Conservation (phyloP, 1,140 invertebrate genomes). For the Aphidius gifuensis region DNA sequence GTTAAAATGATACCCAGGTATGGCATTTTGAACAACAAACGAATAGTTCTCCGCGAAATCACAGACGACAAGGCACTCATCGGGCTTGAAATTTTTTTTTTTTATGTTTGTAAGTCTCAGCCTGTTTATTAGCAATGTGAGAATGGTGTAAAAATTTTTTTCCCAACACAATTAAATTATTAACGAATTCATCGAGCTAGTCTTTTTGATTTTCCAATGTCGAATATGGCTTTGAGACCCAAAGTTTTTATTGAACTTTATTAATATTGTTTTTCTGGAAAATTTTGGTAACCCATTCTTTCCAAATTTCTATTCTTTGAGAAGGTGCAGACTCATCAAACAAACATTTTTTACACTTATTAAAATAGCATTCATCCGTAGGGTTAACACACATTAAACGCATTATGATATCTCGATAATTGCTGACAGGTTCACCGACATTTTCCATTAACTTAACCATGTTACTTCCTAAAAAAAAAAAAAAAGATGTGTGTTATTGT, state of each 20-base stretch:
- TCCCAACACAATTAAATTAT: background rate
- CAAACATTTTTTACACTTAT: conserved; percentile 5
- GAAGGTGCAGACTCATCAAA: too few relatives aligned
- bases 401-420: background rate
- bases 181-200: background rate
- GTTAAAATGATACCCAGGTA: too few relatives aligned
- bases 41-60: too few relatives aligned
- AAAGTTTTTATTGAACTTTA: background rate
- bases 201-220: background rate
- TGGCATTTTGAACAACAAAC: too few relatives aligned
- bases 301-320: background rate
- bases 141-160: background rate
- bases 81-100: too few relatives aligned
- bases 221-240: background rate
- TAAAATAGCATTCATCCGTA: conserved; percentile 4
- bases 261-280: background rate
- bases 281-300: background rate
- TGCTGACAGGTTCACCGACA: background rate
- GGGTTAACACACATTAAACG: conserved; percentile 1
- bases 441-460: background rate
- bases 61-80: too few relatives aligned
- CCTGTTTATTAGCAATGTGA: background rate
- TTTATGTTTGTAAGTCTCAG: too few relatives aligned
- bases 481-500: too few relatives aligned
- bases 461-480: too few relatives aligned